Evolutionary conservation across 2,888 invertebrate species (phyloP), one percentile per base, ranked within the genome.

Genomic region (Beris chalybata): DNA sequence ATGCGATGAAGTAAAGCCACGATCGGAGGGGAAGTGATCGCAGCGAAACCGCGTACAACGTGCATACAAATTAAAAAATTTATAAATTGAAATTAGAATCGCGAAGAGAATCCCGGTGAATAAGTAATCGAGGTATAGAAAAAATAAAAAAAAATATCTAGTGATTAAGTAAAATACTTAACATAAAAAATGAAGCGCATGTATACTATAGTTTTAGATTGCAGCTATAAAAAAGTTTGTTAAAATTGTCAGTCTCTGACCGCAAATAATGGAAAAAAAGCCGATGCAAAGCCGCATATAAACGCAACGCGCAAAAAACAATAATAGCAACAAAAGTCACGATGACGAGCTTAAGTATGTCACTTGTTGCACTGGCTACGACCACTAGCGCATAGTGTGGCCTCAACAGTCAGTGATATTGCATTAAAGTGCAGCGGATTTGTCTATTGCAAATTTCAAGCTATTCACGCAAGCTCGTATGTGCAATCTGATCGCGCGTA

Each of bases 331-430:
- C 11, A 32, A 61, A 30, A 61, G 31, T 61, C 61, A 61, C 30
- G 61, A 61, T 61, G 61, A 61, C 61, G 38, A 31, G 52, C 50
- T 15, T 30, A 61, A 50, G 50, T 61, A 38, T 61, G 61, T 45
- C 61, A 61, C 61, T 61, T 61, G 61, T 61, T 61, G 61, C 61
- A 61, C 15, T 50, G 22, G 30, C 13, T 48, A 48, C 48, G 15
- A n/a, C 15, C 15, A 13, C 48, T 15, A 48, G 5, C 15, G 48
- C 48, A 5, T 4, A 5, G 48, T 15, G 48, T 48, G 15, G 48
- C 15, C 48, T n/a, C n/a, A 3, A 4, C 43, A 56, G 45, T 43
- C 2, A 30, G 30, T 47, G 30, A 44, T 22, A 6, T 47, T 58
- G 47, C 47, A 9, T 22, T 56, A n/a, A n/a, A 9, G 22, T 56